phyloP scores from a whole-genome alignment of 2,113 vertebrate species.

The Lethenteron reissneri region DNA sequence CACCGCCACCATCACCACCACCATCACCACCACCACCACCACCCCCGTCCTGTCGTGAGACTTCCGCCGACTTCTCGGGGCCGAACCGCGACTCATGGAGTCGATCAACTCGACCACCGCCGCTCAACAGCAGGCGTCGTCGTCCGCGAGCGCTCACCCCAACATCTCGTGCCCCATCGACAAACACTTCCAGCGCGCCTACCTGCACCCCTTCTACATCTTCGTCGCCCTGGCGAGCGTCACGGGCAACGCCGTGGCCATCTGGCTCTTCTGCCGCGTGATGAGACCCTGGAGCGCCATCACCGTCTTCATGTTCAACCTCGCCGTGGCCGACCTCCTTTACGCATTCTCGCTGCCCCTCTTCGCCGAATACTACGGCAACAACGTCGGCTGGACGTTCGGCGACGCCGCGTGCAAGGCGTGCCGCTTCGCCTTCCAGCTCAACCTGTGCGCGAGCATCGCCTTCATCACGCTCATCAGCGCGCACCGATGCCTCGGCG shows the following conservation, averaged over 20 bases:
- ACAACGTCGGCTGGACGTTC: slow-evolving; percentile 19
- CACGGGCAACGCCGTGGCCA: slow-evolving; percentile 15
- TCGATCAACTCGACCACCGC: too few relatives aligned
- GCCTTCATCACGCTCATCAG: slow-evolving; percentile 25
- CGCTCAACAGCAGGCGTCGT: too few relatives aligned
- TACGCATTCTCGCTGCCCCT: slow-evolving; percentile 21
- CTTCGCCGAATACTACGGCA: slow-evolving; percentile 17
- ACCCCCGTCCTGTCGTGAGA: too few relatives aligned
- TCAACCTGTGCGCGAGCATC: slow-evolving; percentile 22
- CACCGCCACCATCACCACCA: too few relatives aligned
- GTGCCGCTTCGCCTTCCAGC: slow-evolving; percentile 19
- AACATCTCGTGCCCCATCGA: slow-evolving; percentile 14
- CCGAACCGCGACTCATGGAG: too few relatives aligned
- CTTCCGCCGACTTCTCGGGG: too few relatives aligned
- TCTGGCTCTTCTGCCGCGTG: slow-evolving; percentile 16
- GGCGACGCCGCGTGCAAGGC: slow-evolving; percentile 18
- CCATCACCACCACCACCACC: too few relatives aligned
- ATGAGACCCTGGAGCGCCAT: slow-evolving; percentile 17
- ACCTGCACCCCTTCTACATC: slow-evolving; percentile 20
- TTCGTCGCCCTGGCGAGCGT: slow-evolving; percentile 20
- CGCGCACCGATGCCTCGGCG: slow-evolving; percentile 18
- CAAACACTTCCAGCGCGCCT: slow-evolving; percentile 17
- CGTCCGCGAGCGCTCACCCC: too few relatives aligned
- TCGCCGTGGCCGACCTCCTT: slow-evolving; percentile 20
- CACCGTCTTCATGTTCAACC: slow-evolving; percentile 20